Conservation (phyloP, 2,888 invertebrate species). For the Spatulosminthurus flaviceps region DNA sequence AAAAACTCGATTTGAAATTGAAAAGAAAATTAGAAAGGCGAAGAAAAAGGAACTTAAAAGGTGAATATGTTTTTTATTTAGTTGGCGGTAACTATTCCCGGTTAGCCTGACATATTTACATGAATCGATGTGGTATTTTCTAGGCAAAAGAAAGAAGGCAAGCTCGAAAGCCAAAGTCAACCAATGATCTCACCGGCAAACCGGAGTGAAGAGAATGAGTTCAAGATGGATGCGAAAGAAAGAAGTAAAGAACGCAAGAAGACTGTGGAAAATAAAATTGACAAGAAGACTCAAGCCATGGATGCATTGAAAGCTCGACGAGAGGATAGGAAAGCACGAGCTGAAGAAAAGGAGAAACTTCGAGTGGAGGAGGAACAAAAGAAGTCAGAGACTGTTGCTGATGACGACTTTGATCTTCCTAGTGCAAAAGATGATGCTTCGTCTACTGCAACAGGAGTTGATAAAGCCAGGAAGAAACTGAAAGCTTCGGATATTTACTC, state of each 20-base stretch:
- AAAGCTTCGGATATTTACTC: slow-evolving; percentile 97
- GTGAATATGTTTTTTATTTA: neutral
- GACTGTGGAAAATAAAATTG: slow-evolving; percentile 83
- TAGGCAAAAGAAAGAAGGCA: slow-evolving; percentile 37
- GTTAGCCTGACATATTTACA: too few relatives aligned
- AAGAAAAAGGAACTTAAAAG: slow-evolving; percentile 74
- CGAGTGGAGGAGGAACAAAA: slow-evolving; percentile 68
- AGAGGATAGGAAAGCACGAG: slow-evolving; percentile 85
- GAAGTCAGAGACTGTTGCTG: slow-evolving; percentile 65
- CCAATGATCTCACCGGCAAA: slow-evolving; percentile 34
- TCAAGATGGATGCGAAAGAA: slow-evolving; percentile 76
- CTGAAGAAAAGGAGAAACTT: slow-evolving; percentile 67
- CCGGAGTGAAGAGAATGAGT: slow-evolving; percentile 22
- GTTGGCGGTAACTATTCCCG: slow-evolving; percentile 12
- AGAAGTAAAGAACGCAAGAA: slow-evolving; percentile 85
- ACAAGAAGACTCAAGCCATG: slow-evolving; percentile 93
- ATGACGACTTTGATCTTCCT: slow-evolving; percentile 66
- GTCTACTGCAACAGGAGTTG: slow-evolving; percentile 68
- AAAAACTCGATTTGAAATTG: slow-evolving; percentile 95
- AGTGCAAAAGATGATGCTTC: slow-evolving; percentile 66
- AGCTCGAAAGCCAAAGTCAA: slow-evolving; percentile 33
- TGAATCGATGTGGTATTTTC: too few relatives aligned
- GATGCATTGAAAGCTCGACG: slow-evolving; percentile 87
- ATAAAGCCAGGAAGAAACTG: slow-evolving; percentile 75
- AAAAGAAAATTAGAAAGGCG: slow-evolving; percentile 87